These are phyloP conservation scores for Cryptotermes secundus DNA, from an alignment of 1,140 invertebrate species.

Conservation along the genomic window DNA sequence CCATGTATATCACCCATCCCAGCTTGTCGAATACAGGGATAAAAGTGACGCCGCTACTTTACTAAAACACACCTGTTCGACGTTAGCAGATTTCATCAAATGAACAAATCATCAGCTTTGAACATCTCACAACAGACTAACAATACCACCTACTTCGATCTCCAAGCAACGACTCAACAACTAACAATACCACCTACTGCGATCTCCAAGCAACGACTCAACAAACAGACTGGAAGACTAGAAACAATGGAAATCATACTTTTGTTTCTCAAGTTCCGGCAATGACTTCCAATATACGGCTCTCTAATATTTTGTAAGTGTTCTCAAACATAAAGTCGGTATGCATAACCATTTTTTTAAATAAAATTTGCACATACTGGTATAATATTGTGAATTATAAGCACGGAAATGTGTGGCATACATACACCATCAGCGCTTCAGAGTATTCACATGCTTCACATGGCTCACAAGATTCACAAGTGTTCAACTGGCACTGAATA, in stretches of 20 bases:
- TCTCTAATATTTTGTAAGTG: background rate
- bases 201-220: too few relatives aligned
- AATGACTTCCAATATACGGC: background rate
- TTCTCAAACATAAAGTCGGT: background rate
- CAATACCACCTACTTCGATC: too few relatives aligned
- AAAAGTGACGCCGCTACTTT: background rate
- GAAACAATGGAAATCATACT: background rate
- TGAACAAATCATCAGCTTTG: too few relatives aligned
- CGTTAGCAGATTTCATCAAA: background rate
- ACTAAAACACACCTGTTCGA: conserved; percentile 23
- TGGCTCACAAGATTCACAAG: too few relatives aligned
- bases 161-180: too few relatives aligned
- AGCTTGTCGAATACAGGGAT: background rate
- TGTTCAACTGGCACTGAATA: too few relatives aligned
- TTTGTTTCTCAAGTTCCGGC: background rate
- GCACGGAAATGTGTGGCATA: conserved; percentile 35
- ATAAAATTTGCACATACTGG: background rate
- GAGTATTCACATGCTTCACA: too few relatives aligned
- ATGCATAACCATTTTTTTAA: background rate
- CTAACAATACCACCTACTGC: too few relatives aligned
- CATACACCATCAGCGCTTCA: too few relatives aligned
- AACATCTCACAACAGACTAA: too few relatives aligned
- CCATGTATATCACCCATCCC: conserved; percentile 34
- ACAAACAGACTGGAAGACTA: background rate
- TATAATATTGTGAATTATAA: background rate